These are phyloP conservation scores for Temnopleurus reevesii DNA, from an alignment of 53 echinoderm and acorn worm species.

Conservation along the genomic window DNA sequence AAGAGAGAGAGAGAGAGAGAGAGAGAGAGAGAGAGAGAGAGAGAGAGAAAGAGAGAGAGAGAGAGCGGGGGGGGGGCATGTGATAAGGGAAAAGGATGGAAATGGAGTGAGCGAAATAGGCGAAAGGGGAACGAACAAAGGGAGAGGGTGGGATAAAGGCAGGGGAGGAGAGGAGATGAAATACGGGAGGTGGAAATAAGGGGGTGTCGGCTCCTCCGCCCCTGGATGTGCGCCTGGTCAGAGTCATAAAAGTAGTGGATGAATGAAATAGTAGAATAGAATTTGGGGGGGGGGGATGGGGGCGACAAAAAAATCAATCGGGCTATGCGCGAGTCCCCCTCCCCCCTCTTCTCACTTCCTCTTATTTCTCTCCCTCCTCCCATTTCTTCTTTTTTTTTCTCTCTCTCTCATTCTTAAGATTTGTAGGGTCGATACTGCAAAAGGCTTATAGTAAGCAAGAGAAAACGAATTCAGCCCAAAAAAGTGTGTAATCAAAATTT, in stretches of 20 bases:
- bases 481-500: no score
- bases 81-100: not conserved
- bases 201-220: no score
- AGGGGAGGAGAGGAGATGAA: not conserved
- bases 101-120: not conserved
- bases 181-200: not conserved
- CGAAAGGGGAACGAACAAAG: not conserved
- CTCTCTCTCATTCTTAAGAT: not conserved
- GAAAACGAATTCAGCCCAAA: no score
- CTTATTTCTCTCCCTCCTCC: not conserved
- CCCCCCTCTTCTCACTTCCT: not conserved
- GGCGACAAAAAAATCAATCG: no score
- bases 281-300: no score
- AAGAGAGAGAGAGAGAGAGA: not conserved
- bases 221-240: no score
- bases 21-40: not conserved
- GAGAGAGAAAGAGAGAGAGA: not conserved
- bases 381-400: not conserved
- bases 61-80: not conserved
- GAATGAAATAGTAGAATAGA: no score
- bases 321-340: not conserved
- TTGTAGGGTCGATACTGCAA: no score
- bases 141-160: not conserved
- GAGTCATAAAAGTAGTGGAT: no score
- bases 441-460: no score